These are phyloP conservation scores for Boloria selene DNA, from an alignment of 2,888 invertebrate species.

Conservation along the genomic window DNA sequence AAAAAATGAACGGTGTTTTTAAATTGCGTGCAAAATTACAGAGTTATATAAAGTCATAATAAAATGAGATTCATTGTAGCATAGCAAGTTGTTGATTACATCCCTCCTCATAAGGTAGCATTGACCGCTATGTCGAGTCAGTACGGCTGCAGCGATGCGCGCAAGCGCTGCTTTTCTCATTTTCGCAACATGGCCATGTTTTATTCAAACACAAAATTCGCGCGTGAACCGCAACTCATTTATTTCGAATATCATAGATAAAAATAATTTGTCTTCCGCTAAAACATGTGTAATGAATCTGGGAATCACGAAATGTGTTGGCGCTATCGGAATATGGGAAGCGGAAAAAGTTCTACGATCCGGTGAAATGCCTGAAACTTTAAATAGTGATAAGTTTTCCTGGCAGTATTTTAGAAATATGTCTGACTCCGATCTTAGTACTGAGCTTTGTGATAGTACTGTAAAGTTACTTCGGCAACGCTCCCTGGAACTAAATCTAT, in stretches of 20 bases:
- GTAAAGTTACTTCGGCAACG: slow-evolving; percentile 76
- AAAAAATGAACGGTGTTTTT: too few species aligned
- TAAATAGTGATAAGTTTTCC: slow-evolving; percentile 64
- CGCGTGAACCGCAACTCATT: slow-evolving; percentile 30
- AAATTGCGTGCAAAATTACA: not conserved
- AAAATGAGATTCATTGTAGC: slow-evolving; percentile 7
- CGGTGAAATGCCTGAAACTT: slow-evolving; percentile 46
- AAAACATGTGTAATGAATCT: slow-evolving; percentile 58
- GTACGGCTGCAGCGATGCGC: slow-evolving; percentile 72
- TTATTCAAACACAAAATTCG: slow-evolving; percentile 43
- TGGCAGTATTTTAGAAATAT: slow-evolving; percentile 68
- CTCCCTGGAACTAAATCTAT: slow-evolving; percentile 71
- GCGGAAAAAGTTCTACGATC: slow-evolving; percentile 61
- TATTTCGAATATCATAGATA: slow-evolving; percentile 32
- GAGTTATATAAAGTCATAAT: not conserved
- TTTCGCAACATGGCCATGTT: slow-evolving; percentile 56
- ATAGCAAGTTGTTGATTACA: slow-evolving; percentile 9
- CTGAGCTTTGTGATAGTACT: slow-evolving; percentile 74
- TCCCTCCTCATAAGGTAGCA: slow-evolving; percentile 51
- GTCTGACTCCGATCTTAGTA: slow-evolving; percentile 74
- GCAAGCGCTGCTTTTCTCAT: slow-evolving; percentile 67
- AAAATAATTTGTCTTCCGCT: slow-evolving; percentile 42
- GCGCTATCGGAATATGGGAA: slow-evolving; percentile 80
- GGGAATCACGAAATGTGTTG: slow-evolving; percentile 79
- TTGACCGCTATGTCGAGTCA: slow-evolving; percentile 52